Conservation (phyloP, 2,797 vertebrate genomes). For the Gallinago stenura region DNA sequence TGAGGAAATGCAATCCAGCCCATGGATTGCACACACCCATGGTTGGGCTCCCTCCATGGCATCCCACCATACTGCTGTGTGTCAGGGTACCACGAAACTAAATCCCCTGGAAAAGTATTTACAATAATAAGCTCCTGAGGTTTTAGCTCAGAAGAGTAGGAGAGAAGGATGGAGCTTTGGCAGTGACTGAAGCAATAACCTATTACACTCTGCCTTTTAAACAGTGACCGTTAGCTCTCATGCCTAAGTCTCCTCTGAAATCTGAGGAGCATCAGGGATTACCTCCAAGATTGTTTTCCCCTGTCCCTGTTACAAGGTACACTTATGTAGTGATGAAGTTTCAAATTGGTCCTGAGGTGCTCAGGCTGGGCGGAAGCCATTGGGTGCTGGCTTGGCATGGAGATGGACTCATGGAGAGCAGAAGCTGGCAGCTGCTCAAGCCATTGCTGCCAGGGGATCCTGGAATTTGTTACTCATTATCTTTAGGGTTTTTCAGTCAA, state of each 20-base stretch:
- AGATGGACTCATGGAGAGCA: background rate
- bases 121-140: background rate
- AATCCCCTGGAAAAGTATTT: background rate
- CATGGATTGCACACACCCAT: background rate
- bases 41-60: background rate
- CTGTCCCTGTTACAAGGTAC: background rate
- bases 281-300: background rate
- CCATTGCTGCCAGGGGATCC: background rate
- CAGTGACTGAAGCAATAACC: rapidly evolving
- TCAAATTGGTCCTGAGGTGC: background rate
- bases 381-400: rapidly evolving
- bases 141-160: background rate
- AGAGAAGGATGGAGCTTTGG: background rate
- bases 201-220: background rate
- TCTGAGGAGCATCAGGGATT: background rate
- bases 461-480: background rate
- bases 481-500: background rate
- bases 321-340: rapidly evolving
- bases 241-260: background rate
- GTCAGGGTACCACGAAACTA: background rate
- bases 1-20: background rate
- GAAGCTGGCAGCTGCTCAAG: background rate
- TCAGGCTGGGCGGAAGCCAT: background rate
- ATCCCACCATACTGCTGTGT: background rate
- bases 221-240: background rate